These are phyloP conservation scores for Arctia plantaginis DNA, from an alignment of 2,888 invertebrate genomes.

Conservation along the genomic window DNA sequence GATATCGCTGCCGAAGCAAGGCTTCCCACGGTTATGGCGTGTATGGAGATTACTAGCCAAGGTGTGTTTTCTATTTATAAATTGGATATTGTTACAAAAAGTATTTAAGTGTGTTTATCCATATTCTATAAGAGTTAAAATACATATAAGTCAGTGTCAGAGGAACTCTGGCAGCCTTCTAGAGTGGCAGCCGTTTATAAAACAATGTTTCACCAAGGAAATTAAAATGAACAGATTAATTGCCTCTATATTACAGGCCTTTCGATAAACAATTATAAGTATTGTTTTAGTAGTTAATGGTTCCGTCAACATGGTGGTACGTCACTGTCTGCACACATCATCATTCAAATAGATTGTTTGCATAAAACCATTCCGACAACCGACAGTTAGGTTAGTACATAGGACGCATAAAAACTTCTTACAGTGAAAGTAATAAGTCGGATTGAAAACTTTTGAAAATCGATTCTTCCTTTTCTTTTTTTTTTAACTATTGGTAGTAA, in stretches of 20 bases:
- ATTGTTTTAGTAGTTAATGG: background rate
- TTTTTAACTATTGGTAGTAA: no score
- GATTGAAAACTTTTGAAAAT: no score
- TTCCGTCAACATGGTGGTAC: background rate
- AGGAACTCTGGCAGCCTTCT: background rate
- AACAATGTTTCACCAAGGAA: background rate
- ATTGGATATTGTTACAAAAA: background rate
- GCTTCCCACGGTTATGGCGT: background rate
- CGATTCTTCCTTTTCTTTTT: no score
- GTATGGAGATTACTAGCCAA: background rate
- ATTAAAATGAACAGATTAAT: background rate
- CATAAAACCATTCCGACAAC: background rate
- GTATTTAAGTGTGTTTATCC: background rate
- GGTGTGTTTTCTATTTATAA: background rate
- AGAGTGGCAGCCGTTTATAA: background rate
- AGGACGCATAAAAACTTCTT: background rate
- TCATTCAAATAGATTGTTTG: constrained; percentile 6
- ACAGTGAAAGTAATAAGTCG: background rate
- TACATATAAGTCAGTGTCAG: background rate
- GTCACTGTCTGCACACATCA: constrained; percentile 7
- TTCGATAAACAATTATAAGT: background rate
- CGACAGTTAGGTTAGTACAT: background rate
- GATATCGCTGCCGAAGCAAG: background rate
- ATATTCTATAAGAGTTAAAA: background rate
- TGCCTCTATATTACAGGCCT: background rate